Percentiles rank a stretch among this genome's conserved stretches.
These are phyloP conservation scores for Heliothis subflexa DNA, from an alignment of 1,140 invertebrate genomes.

Conservation along the genomic window DNA sequence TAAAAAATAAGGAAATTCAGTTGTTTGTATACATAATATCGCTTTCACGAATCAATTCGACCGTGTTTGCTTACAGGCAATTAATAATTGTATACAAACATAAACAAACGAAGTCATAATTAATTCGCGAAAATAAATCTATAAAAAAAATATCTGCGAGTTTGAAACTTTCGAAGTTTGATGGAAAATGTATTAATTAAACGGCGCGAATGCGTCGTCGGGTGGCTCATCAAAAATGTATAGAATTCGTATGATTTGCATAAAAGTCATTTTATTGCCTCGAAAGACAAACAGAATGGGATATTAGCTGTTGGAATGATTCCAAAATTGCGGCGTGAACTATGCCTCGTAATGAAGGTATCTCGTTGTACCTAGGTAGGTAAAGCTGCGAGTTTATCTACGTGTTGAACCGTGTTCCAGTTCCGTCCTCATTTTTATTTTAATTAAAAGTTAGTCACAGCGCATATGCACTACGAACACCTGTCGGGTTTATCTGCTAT, in stretches of 20 bases:
- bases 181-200: slow-evolving; percentile 85
- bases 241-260: slow-evolving; percentile 86
- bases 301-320: slow-evolving; percentile 83
- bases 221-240: slow-evolving; percentile 85
- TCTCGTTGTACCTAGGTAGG: neutral
- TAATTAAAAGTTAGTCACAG: slow-evolving; percentile 27
- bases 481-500: neutral
- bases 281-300: slow-evolving; percentile 85
- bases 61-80: neutral
- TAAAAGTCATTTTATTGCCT: slow-evolving; percentile 86
- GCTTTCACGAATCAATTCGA: neutral
- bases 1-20: no score
- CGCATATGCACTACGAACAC: neutral
- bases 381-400: slow-evolving; percentile 15
- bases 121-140: slow-evolving; percentile 40
- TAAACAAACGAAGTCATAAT: slow-evolving; percentile 31
- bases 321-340: slow-evolving; percentile 67
- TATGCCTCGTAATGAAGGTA: slow-evolving; percentile 41
- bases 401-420: slow-evolving; percentile 23
- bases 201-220: slow-evolving; percentile 87
- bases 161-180: slow-evolving; percentile 74
- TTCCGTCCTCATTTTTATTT: slow-evolving; percentile 34
- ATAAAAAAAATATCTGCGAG: slow-evolving; percentile 54
- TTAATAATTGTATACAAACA: neutral
- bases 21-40: neutral